A percentile compares a stretch with the other conserved stretches of the same genome.
Conservation (phyloP, 2,113 vertebrate species). For the Ailuropoda melanoleuca region DNA sequence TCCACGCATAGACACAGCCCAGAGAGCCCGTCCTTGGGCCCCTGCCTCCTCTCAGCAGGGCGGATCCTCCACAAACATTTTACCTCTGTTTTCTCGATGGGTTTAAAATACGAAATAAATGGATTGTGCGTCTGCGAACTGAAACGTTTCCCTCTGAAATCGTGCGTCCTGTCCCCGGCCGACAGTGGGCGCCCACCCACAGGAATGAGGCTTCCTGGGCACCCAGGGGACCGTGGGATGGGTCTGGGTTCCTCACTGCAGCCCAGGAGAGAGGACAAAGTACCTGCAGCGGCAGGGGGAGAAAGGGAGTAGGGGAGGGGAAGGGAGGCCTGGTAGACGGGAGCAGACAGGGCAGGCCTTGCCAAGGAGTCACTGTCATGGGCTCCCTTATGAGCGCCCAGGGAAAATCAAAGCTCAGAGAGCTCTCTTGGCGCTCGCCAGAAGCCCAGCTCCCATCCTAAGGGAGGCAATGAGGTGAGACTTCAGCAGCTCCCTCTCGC, state of each 20-base stretch:
- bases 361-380: neutral
- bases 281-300: neutral
- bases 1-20: accelerated
- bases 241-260: neutral
- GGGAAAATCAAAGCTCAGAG: neutral
- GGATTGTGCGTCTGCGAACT: neutral
- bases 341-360: neutral
- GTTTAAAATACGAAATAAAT: neutral
- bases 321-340: neutral
- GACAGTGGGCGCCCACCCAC: neutral
- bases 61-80: neutral
- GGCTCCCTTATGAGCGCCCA: neutral
- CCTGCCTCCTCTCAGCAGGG: neutral
- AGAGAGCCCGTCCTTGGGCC: neutral
- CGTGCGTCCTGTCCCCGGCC: accelerated
- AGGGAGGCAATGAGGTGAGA: too few relatives aligned
- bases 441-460: neutral
- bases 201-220: neutral
- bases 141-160: neutral
- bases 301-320: neutral
- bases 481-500: accelerated
- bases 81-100: neutral
- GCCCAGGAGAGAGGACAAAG: too few relatives aligned
- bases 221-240: neutral
- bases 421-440: neutral